Conservation (phyloP, 2,113 vertebrate species). For the Bos indicus region DNA sequence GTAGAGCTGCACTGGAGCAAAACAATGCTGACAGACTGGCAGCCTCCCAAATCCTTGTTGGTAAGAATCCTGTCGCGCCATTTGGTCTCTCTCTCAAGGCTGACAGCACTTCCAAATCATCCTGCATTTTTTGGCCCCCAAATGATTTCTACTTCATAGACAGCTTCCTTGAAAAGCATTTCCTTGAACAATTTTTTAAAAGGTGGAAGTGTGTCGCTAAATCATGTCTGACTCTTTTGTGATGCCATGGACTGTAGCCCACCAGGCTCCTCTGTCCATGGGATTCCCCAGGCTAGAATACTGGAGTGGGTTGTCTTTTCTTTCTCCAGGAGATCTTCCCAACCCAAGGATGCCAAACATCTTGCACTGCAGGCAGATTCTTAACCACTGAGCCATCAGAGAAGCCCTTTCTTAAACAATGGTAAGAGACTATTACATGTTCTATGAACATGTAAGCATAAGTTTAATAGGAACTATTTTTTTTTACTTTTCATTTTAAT, state of each 20-base stretch:
- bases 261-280: not conserved
- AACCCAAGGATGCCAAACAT: not conserved
- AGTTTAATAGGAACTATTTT: not conserved
- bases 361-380: not conserved
- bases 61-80: not conserved
- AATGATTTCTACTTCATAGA: not conserved
- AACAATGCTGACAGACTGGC: conserved; percentile 44
- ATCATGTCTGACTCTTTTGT: not conserved
- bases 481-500: not conserved
- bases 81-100: conserved; percentile 38
- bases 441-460: not conserved
- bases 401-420: not conserved
- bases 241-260: not conserved
- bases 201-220: not conserved
- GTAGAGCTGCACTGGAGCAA: not conserved
- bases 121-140: not conserved
- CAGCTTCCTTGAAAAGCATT: not conserved
- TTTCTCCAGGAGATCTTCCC: not conserved
- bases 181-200: not conserved
- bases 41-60: not conserved
- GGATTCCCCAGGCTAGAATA: not conserved
- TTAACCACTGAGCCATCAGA: not conserved
- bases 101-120: not conserved
- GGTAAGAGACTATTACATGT: not conserved
- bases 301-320: not conserved